Evolutionary conservation across 2,888 invertebrate genomes (phyloP).

Genomic region (Phengaris alcon): DNA sequence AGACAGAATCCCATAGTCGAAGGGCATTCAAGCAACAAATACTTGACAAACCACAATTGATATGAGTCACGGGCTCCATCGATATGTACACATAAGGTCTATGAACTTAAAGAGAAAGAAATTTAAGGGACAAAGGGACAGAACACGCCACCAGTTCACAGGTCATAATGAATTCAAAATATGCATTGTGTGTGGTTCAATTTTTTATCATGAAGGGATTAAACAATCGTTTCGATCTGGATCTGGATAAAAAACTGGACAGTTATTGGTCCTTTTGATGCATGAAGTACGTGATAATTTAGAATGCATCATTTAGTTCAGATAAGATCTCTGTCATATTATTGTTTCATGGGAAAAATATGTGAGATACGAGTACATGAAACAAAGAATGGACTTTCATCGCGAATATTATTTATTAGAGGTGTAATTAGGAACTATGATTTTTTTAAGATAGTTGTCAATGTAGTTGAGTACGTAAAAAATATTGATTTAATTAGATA

Average conservation of each 20-base stretch:
- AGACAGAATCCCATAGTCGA: slow-evolving; percentile 37
- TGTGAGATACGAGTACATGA: slow-evolving; percentile 32
- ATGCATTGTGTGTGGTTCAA: slow-evolving; percentile 66
- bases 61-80: slow-evolving; percentile 54
- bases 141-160: slow-evolving; percentile 59
- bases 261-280: slow-evolving; percentile 51
- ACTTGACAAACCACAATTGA: slow-evolving; percentile 49
- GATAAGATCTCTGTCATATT: slow-evolving; percentile 55
- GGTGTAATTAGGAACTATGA: background rate
- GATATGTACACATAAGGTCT: slow-evolving; percentile 49
- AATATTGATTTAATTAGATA: too few relatives aligned
- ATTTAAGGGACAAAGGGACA: slow-evolving; percentile 50
- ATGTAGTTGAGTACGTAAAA: too few relatives aligned
- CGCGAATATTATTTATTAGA: background rate
- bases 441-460: too few relatives aligned
- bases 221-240: slow-evolving; percentile 65
- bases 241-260: slow-evolving; percentile 50
- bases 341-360: slow-evolving; percentile 39
- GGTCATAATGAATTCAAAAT: slow-evolving; percentile 74
- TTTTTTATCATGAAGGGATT: slow-evolving; percentile 51
- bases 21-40: slow-evolving; percentile 49
- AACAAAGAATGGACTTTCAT: too few relatives aligned
- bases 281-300: slow-evolving; percentile 58
- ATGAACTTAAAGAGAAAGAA: slow-evolving; percentile 53
- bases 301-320: slow-evolving; percentile 66